Evolutionary conservation across 2,113 vertebrate genomes (phyloP), one percentile per base, ranked within the genome.

Genomic region (Osmerus eperlanus): DNA sequence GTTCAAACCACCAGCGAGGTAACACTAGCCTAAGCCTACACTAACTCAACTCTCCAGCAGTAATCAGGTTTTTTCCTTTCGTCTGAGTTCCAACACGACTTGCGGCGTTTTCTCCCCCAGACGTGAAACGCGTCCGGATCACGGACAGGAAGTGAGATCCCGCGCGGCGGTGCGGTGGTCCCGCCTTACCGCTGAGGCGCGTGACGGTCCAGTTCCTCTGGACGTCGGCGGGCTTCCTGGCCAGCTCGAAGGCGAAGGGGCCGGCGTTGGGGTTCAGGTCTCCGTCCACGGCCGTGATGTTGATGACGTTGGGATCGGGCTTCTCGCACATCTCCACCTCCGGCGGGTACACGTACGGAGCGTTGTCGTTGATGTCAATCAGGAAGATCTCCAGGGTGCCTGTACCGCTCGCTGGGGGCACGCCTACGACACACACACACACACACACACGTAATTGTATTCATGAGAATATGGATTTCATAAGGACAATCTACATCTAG

Each of bases 281-380:
- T 64, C 92, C 94, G 71, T 99, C 97, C 3, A 96, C 64, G 0
- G 97, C 97, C 1, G 96, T 99, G 90, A 99, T 97, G 87, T 99
- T 99, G 88, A 98, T 96, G 85, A 93, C 92, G 1, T 96, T 99
- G 71, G 95, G 96, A 64, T 97, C 95, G 0, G 96, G 90, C 0
- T 95, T 96, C 90, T 99, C 93, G 55, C 97, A 99, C 29, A 96
- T 94, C 28, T 96, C 95, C 0, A 93, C 93, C 89, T 97, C 96
- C 77, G 94, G 94, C 0, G 97, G 97, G 83, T 92, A 94, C 64
- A 99, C 95, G 81, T 91, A 92, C 4, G 97, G 97, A 8, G 97
- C 96, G 41, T 99, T 99, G 89, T 99, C 97, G 55, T 99, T 99
- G 85, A 98, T 95, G 85, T 99, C 97, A 84, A 95, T 89, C 82